Evolutionary conservation across 2,888 invertebrate species (phyloP).

Genomic region (Caenorhabditis sp.): DNA sequence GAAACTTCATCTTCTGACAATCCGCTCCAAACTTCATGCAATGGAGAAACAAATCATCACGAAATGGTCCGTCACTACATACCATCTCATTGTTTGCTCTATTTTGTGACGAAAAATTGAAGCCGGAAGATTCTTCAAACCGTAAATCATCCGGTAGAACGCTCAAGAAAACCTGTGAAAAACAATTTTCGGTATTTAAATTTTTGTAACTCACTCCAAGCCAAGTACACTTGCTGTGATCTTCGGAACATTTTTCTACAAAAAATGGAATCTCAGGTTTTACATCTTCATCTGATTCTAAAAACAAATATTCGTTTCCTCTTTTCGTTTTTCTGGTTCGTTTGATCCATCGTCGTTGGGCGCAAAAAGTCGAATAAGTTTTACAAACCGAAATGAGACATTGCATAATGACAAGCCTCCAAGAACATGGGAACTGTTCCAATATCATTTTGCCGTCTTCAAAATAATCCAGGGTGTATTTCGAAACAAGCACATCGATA

Average conservation of each 20-base stretch:
- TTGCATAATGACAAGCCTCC: neutral
- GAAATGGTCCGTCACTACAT: slow-evolving; percentile 22
- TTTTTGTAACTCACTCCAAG: slow-evolving; percentile 7
- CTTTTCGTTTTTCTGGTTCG: neutral
- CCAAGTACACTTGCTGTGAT: slow-evolving; percentile 29
- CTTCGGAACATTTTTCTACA: neutral
- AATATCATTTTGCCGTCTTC: too few relatives aligned
- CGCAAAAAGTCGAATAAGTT: neutral
- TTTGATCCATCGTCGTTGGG: neutral
- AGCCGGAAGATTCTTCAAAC: neutral
- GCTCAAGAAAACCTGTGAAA: neutral
- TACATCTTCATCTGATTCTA: neutral
- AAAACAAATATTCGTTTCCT: neutral
- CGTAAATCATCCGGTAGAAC: neutral
- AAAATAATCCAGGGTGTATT: too few relatives aligned
- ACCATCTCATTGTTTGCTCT: neutral
- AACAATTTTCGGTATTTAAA: neutral
- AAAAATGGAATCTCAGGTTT: neutral
- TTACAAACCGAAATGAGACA: neutral
- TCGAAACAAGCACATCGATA: too few relatives aligned
- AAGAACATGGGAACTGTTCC: too few relatives aligned
- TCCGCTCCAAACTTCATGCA: slow-evolving; percentile 33
- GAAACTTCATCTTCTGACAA: slow-evolving; percentile 35
- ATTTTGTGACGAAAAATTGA: too few relatives aligned
- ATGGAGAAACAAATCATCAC: slow-evolving; percentile 30